Evolutionary conservation across 2,888 invertebrate species (phyloP).

Genomic region (Gymnosoma rotundatum): DNA sequence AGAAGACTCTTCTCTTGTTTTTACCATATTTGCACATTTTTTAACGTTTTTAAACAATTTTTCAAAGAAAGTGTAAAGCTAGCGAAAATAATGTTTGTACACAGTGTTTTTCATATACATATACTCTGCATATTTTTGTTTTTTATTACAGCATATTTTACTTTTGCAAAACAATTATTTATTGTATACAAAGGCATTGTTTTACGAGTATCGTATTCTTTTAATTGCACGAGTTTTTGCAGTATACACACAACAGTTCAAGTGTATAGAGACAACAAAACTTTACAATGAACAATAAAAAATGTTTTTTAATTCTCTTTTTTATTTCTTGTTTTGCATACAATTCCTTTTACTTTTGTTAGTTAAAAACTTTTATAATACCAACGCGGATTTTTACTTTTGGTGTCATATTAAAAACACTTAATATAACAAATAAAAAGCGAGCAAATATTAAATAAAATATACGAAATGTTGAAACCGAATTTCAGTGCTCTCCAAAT

Average conservation of each 20-base stretch:
- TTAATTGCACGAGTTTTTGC: conserved; percentile 12
- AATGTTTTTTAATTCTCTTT: not conserved
- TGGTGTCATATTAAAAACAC: conserved; percentile 53
- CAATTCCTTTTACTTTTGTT: conserved; percentile 30
- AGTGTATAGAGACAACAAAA: conserved; percentile 32
- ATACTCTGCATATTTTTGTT: not conserved
- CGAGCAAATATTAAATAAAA: not conserved
- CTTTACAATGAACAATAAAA: no score
- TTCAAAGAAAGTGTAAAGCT: no score
- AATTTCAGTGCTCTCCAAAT: not conserved
- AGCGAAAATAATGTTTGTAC: no score
- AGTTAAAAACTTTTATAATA: not conserved
- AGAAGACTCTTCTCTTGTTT: no score
- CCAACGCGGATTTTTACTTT: not conserved
- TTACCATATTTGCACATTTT: no score
- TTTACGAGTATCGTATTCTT: conserved; percentile 5
- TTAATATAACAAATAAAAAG: conserved; percentile 15
- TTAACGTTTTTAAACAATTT: no score
- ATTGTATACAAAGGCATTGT: conserved; percentile 22
- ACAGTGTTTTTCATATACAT: not conserved
- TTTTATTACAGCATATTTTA: not conserved
- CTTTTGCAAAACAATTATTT: conserved; percentile 23
- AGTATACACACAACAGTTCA: not conserved
- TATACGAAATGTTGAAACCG: not conserved
- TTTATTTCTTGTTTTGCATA: conserved; percentile 3